phyloP scores from a whole-genome alignment of 2,113 vertebrate genomes.

The Ramphastos sulfuratus region DNA sequence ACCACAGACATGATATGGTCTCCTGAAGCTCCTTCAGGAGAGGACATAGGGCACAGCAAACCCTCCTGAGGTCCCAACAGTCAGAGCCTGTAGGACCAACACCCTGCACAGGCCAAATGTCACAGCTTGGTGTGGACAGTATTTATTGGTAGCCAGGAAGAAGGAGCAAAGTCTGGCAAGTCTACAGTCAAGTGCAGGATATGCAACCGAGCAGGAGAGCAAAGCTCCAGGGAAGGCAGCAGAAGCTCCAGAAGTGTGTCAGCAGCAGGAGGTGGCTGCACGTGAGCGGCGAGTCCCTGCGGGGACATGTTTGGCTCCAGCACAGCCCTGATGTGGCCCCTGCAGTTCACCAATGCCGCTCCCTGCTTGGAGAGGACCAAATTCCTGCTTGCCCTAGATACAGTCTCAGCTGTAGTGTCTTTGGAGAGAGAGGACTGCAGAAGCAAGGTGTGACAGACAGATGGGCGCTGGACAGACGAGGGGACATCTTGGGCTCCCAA shows the following conservation, averaged over 20 bases:
- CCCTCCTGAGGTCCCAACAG: background rate
- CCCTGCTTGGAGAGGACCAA: no score
- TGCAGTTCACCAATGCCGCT: background rate
- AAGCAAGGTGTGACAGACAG: background rate
- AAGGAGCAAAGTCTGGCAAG: background rate
- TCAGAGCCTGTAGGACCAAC: background rate
- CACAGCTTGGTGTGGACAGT: background rate
- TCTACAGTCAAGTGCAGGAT: background rate
- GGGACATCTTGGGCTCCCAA: background rate
- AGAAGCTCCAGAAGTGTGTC: background rate
- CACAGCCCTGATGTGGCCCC: background rate
- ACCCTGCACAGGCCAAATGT: accelerated
- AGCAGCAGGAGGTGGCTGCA: background rate
- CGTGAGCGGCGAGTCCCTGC: accelerated
- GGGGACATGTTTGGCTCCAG: background rate
- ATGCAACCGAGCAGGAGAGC: background rate
- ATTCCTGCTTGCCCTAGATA: background rate
- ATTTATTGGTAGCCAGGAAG: constrained; percentile 36
- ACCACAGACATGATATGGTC: no score
- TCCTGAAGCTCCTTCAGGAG: background rate
- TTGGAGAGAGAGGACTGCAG: background rate
- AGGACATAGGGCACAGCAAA: no score
- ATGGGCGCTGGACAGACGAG: background rate
- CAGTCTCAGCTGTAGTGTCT: background rate
- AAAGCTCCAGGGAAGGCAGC: background rate